A percentile compares a stretch with the other conserved stretches of the same genome.
phyloP scores from a whole-genome alignment of 2,797 vertebrate species.

The Danio kyathit region DNA sequence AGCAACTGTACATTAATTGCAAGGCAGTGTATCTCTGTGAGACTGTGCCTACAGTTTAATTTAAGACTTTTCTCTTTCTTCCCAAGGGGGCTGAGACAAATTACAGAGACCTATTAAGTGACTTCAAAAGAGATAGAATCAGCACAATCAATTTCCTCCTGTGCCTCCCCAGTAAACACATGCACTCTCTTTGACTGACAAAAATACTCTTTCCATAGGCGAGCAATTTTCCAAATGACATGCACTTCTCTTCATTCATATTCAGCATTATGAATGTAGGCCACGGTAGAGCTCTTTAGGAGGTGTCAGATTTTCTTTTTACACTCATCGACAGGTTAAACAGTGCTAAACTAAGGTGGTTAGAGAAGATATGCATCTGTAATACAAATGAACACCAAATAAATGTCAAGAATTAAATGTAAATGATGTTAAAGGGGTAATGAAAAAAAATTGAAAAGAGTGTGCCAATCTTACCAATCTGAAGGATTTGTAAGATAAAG shows the following conservation, averaged over 20 bases:
- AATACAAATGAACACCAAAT: background rate
- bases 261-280: constrained; percentile 52
- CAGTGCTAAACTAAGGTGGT: constrained; percentile 5
- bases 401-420: background rate
- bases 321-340: constrained; percentile 23
- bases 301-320: constrained; percentile 23
- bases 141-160: constrained; percentile 43
- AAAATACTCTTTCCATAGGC: constrained; percentile 8
- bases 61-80: background rate
- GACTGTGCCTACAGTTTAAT: constrained; percentile 10
- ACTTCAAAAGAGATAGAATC: constrained; percentile 42
- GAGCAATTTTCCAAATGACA: constrained; percentile 41
- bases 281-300: constrained; percentile 41
- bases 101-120: constrained; percentile 43
- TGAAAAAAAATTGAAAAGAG: too few relatives aligned
- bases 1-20: constrained; percentile 4
- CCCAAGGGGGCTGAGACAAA: constrained; percentile 28
- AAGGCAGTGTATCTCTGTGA: constrained; percentile 3
- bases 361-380: constrained; percentile 21
- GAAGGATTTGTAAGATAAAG: too few relatives aligned
- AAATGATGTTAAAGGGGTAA: background rate
- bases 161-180: background rate
- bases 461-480: too few relatives aligned
- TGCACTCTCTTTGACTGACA: constrained; percentile 26
- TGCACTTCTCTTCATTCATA: constrained; percentile 43